Percentiles rank a stretch among this genome's conserved stretches.
Evolutionary conservation across 2,797 vertebrate genomes (phyloP).

Genomic region (Cirrhinus molitorella): DNA sequence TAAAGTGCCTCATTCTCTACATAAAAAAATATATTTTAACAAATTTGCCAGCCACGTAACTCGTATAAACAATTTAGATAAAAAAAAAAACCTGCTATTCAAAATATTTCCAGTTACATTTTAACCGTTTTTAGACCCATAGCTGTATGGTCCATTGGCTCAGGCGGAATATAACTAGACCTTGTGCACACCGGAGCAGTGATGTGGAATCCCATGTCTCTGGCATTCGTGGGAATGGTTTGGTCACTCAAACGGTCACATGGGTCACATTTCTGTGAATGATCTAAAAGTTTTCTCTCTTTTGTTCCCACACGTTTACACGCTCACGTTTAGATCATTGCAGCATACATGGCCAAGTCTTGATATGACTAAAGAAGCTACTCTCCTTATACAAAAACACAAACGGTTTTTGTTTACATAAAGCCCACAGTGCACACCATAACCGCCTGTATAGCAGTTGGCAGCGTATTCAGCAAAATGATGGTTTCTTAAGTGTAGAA

Average conservation of each 20-base stretch:
- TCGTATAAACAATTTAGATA: slow-evolving; percentile 79
- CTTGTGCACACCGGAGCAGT: slow-evolving; percentile 77
- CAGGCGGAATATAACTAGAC: slow-evolving; percentile 76
- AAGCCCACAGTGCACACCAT: slow-evolving; percentile 23
- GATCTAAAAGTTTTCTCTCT: slow-evolving; percentile 41
- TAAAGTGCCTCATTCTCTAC: slow-evolving; percentile 82
- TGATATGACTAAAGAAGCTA: slow-evolving; percentile 22
- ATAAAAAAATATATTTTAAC: slow-evolving; percentile 85
- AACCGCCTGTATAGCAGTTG: slow-evolving; percentile 59
- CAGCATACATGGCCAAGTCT: slow-evolving; percentile 29
- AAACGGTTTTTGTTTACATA: neutral
- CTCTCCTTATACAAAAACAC: neutral
- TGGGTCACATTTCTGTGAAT: slow-evolving; percentile 55
- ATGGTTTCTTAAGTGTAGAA: slow-evolving; percentile 60
- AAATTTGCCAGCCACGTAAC: slow-evolving; percentile 71
- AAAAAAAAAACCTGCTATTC: slow-evolving; percentile 72
- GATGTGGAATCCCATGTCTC: slow-evolving; percentile 76
- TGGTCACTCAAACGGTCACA: slow-evolving; percentile 35
- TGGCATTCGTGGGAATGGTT: slow-evolving; percentile 73
- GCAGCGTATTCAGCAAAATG: slow-evolving; percentile 57
- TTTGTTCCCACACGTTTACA: slow-evolving; percentile 29
- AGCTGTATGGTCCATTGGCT: slow-evolving; percentile 77
- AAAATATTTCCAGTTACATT: slow-evolving; percentile 76
- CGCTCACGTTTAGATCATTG: slow-evolving; percentile 33
- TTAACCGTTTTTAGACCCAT: slow-evolving; percentile 70